Evolutionary conservation across 2,797 vertebrate genomes (phyloP).

Genomic region (Platalea minor): DNA sequence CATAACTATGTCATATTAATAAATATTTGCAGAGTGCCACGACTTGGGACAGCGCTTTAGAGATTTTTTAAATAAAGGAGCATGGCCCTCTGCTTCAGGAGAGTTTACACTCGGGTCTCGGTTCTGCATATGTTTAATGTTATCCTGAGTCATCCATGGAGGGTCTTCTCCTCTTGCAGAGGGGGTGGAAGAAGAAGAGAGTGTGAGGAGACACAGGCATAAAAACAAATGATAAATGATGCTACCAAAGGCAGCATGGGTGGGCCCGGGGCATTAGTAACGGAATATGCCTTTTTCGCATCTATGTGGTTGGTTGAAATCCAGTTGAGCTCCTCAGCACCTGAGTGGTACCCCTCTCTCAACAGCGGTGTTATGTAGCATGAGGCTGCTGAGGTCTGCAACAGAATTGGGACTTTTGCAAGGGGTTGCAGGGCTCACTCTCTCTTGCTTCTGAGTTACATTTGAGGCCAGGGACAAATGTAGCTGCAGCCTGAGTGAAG

Average conservation of each 20-base stretch:
- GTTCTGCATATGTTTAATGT: background rate
- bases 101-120: background rate
- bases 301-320: background rate
- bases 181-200: background rate
- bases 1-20: background rate
- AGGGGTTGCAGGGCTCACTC: background rate
- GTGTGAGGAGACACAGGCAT: background rate
- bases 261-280: background rate
- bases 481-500: background rate
- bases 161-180: background rate
- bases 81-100: background rate
- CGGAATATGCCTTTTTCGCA: background rate
- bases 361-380: accelerated
- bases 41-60: background rate
- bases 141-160: background rate
- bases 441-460: background rate
- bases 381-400: background rate
- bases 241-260: background rate
- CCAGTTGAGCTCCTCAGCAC: background rate
- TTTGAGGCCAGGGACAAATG: background rate
- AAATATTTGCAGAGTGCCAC: conserved; percentile 7
- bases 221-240: background rate
- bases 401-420: background rate
- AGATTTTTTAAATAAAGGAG: background rate
- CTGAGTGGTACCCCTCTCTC: background rate